Conservation (phyloP, 2,888 invertebrate genomes). For the Leptura quadrifasciata region DNA sequence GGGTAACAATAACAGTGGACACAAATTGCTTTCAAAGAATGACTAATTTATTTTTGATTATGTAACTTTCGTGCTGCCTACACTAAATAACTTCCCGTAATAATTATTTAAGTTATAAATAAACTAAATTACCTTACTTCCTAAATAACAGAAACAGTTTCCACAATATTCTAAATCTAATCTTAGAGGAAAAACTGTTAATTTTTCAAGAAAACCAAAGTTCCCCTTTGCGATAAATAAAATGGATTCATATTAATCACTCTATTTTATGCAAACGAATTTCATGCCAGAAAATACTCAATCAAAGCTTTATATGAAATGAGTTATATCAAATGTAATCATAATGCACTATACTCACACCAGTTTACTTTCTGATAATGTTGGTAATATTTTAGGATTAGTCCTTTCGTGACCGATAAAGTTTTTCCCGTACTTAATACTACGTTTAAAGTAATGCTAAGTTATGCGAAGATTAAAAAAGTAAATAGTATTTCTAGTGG, state of each 20-base stretch:
- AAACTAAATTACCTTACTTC: neutral
- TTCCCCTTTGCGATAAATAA: neutral
- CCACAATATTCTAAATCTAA: neutral
- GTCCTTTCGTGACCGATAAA: slow-evolving; percentile 55
- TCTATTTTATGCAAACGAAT: neutral
- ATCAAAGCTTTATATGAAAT: slow-evolving; percentile 12
- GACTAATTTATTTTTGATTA: too few relatives aligned
- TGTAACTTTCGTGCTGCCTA: neutral
- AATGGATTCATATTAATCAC: neutral
- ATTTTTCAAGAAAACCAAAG: neutral
- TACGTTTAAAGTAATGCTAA: slow-evolving; percentile 5
- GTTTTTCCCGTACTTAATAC: slow-evolving; percentile 7
- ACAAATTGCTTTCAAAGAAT: too few relatives aligned
- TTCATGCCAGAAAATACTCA: slow-evolving; percentile 15
- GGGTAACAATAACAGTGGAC: too few relatives aligned
- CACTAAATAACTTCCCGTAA: neutral
- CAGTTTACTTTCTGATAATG: slow-evolving; percentile 56
- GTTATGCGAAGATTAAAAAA: slow-evolving; percentile 19
- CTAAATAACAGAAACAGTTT: neutral
- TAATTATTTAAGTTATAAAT: neutral
- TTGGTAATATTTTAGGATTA: slow-evolving; percentile 56
- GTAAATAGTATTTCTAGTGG: too few relatives aligned
- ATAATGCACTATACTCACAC: slow-evolving; percentile 4
- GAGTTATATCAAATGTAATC: slow-evolving; percentile 19
- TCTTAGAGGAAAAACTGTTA: neutral